Evolutionary conservation across 2,888 invertebrate species (phyloP).

Genomic region (Cacoxenus indagator): DNA sequence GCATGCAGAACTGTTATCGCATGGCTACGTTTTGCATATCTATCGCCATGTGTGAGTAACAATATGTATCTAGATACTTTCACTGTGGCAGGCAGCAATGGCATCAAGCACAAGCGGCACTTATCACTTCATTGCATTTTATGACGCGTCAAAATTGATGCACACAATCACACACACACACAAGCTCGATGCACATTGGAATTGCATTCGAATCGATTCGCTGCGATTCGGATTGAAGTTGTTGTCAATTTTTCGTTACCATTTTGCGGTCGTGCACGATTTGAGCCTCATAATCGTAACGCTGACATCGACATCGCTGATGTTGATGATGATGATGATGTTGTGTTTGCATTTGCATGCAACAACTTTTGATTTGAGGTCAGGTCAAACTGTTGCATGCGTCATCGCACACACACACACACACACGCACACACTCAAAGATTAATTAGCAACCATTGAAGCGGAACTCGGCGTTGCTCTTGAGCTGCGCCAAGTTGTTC

Average conservation of each 20-base stretch:
- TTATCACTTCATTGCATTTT: constrained; percentile 65
- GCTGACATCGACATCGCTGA: neutral
- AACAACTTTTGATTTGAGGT: neutral
- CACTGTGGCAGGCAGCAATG: constrained; percentile 15
- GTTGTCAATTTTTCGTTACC: neutral
- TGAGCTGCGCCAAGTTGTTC: neutral
- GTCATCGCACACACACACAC: neutral
- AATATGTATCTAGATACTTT: constrained; percentile 8
- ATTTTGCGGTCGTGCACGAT: constrained; percentile 14
- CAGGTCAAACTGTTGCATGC: constrained; percentile 23
- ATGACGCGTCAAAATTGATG: constrained; percentile 62
- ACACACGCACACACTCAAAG: no score
- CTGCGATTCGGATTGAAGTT: constrained; percentile 8
- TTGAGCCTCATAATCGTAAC: constrained; percentile 15
- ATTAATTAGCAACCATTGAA: neutral
- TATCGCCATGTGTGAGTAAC: constrained; percentile 35
- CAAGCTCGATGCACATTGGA: constrained; percentile 14
- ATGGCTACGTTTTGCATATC: constrained; percentile 27
- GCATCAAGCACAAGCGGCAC: constrained; percentile 42
- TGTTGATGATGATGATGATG: neutral
- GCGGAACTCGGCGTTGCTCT: neutral
- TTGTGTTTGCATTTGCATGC: neutral
- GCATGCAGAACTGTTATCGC: constrained; percentile 24
- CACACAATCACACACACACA: constrained; percentile 45
- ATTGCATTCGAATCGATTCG: neutral